Percentiles rank a stretch among this genome's conserved stretches.
phyloP scores from a whole-genome alignment of 2,797 vertebrate genomes.

The Loriculus beryllinus region DNA sequence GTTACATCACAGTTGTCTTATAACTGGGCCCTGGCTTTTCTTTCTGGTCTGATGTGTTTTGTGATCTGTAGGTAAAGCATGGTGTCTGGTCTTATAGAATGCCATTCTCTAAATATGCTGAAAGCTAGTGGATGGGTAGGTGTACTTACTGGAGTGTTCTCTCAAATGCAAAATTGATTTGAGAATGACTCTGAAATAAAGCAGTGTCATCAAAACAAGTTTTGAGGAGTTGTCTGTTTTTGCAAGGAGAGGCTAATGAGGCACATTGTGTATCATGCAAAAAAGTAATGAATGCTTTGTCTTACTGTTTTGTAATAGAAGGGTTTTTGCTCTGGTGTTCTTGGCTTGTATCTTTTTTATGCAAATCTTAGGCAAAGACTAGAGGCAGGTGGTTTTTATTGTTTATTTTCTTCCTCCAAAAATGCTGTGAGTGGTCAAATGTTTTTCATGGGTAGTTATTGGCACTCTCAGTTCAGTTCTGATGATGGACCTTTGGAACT shows the following conservation, averaged over 20 bases:
- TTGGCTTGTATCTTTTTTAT: neutral
- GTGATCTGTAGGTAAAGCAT: neutral
- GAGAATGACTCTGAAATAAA: neutral
- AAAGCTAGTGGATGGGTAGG: neutral
- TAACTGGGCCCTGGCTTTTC: neutral
- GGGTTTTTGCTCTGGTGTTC: neutral
- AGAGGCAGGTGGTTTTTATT: neutral
- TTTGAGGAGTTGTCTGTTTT: neutral
- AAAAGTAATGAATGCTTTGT: neutral
- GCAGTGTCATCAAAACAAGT: neutral
- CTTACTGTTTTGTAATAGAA: neutral
- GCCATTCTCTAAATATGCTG: neutral
- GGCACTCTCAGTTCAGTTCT: neutral
- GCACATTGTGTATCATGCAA: neutral
- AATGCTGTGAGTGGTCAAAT: neutral
- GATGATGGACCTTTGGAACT: neutral
- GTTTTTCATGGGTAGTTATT: neutral
- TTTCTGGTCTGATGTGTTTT: neutral
- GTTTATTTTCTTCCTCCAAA: neutral
- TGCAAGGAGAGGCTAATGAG: neutral
- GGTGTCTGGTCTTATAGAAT: neutral
- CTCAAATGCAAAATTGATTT: neutral
- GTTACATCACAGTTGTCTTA: neutral
- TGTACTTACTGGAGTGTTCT: neutral
- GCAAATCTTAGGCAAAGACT: neutral